Evolutionary conservation across 2,113 vertebrate genomes (phyloP).

Genomic region (Tursiops truncatus): DNA sequence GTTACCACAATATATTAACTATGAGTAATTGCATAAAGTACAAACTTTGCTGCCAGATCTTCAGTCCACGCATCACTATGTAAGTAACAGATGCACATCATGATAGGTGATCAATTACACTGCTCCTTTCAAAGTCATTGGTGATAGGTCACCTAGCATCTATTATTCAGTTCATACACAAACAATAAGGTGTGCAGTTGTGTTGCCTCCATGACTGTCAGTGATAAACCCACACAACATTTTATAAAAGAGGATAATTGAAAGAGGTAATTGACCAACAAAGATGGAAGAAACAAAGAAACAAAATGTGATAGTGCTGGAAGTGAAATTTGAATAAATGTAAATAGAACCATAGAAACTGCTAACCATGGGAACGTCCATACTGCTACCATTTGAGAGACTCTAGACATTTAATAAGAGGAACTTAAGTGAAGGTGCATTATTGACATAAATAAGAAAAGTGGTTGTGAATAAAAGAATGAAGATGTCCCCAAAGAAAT

Average conservation of each 20-base stretch:
- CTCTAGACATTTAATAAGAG: neutral
- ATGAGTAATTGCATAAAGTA: neutral
- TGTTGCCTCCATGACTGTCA: neutral
- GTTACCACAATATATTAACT: neutral
- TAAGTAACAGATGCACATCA: neutral
- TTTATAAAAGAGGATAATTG: neutral
- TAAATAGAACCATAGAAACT: neutral
- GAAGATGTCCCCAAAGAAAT: neutral
- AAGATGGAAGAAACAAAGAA: neutral
- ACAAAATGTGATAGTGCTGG: neutral
- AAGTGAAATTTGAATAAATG: neutral
- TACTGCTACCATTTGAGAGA: neutral
- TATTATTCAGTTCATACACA: neutral
- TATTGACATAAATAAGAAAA: neutral
- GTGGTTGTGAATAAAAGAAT: neutral
- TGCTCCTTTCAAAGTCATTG: neutral
- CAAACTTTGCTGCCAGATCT: neutral
- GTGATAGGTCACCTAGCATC: neutral
- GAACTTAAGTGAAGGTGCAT: neutral
- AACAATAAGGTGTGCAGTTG: neutral
- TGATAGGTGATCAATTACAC: neutral
- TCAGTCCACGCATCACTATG: neutral
- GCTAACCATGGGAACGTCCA: neutral
- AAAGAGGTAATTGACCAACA: neutral
- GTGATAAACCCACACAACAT: neutral